Evolutionary conservation across 1,140 invertebrate species (phyloP).

Genomic region (Drosophila hydei): DNA sequence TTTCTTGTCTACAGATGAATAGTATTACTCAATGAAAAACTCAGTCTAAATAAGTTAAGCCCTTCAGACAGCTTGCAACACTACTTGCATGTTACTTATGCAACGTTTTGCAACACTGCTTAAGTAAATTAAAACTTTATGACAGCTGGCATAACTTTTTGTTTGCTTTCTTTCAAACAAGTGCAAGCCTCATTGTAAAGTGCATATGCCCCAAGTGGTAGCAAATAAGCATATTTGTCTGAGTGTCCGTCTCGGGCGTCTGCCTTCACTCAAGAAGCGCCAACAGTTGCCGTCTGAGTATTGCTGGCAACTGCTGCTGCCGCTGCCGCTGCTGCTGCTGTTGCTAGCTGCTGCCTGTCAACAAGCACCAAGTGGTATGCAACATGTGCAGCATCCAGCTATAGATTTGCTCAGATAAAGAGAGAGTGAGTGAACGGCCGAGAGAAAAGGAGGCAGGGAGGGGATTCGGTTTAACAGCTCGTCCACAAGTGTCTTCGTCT

Average conservation of each 20-base stretch:
- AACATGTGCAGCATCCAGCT: constrained; percentile 53
- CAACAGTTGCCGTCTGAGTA: constrained; percentile 62
- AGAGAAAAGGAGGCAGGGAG: background rate
- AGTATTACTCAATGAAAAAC: too few relatives aligned
- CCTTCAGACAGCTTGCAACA: background rate
- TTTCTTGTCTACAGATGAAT: too few relatives aligned
- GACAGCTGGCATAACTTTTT: background rate
- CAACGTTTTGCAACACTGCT: background rate
- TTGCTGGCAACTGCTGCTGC: constrained; percentile 45
- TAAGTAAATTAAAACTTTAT: background rate
- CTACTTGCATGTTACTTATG: background rate
- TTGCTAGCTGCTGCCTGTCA: constrained; percentile 63
- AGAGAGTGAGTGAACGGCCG: background rate
- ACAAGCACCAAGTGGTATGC: constrained; percentile 71
- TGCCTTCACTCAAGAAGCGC: constrained; percentile 70
- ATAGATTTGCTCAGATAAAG: constrained; percentile 10
- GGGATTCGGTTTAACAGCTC: constrained; percentile 15
- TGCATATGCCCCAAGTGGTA: constrained; percentile 1
- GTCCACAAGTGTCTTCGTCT: constrained; percentile 62
- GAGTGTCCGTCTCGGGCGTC: constrained; percentile 26
- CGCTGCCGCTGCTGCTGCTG: constrained; percentile 47
- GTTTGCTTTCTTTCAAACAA: background rate
- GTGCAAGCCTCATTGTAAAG: background rate
- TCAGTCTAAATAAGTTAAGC: too few relatives aligned
- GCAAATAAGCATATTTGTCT: constrained; percentile 45